Percentiles rank a stretch among this genome's conserved stretches.
Conservation (phyloP, 2,113 vertebrate genomes). For the Chinchilla lanigera region DNA sequence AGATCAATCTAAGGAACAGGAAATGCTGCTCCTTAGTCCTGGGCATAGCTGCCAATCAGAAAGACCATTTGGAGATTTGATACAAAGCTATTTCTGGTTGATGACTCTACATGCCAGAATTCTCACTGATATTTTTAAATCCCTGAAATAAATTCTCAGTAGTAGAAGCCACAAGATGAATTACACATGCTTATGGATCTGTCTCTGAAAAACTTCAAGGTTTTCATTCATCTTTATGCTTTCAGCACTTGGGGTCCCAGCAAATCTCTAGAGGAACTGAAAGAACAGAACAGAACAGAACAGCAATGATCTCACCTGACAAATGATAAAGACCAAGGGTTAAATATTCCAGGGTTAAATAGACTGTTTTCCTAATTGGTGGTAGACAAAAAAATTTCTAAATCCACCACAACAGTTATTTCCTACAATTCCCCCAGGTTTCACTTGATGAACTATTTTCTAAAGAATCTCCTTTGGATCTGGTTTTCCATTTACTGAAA, state of each 20-base stretch:
- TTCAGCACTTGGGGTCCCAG: conserved; percentile 52
- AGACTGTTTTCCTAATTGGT: conserved; percentile 69
- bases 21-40: conserved; percentile 44
- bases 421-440: conserved; percentile 43
- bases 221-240: conserved; percentile 73
- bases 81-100: conserved; percentile 78
- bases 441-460: conserved; percentile 59
- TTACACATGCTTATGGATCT: conserved; percentile 67
- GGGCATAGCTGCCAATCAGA: conserved; percentile 73
- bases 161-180: conserved; percentile 72
- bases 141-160: conserved; percentile 65
- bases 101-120: conserved; percentile 71
- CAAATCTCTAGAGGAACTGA: conserved; percentile 52
- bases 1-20: conserved; percentile 53
- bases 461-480: conserved; percentile 64
- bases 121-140: conserved; percentile 81
- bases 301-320: conserved; percentile 16
- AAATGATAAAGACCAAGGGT: neutral
- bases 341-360: conserved; percentile 35
- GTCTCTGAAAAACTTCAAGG: conserved; percentile 69
- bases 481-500: conserved; percentile 66
- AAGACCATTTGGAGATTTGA: conserved; percentile 74
- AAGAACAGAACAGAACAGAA: conserved; percentile 60
- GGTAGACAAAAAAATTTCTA: conserved; percentile 42
- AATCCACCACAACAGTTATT: conserved; percentile 45